A percentile compares a stretch with the other conserved stretches of the same genome.
These are phyloP conservation scores for Eucriotettix oculatus DNA, from an alignment of 2,888 invertebrate species.

Conservation along the genomic window DNA sequence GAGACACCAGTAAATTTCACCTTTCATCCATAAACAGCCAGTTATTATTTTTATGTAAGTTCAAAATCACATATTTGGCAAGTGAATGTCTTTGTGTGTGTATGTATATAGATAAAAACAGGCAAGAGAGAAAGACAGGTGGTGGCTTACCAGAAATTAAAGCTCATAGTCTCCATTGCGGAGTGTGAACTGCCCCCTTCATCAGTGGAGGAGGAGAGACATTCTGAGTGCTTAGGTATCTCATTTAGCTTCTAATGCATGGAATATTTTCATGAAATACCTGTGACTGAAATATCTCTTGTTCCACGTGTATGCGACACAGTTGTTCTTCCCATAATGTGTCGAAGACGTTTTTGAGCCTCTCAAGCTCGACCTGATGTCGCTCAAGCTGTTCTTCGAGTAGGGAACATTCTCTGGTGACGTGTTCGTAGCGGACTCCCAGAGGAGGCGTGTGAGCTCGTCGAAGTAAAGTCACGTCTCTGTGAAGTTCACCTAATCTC, in stretches of 20 bases:
- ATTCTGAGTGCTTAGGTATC: neutral
- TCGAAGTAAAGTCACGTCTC: slow-evolving; percentile 48
- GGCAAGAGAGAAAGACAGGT: too few species aligned
- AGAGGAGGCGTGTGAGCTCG: slow-evolving; percentile 32
- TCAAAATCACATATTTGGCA: too few species aligned
- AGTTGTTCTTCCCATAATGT: slow-evolving; percentile 56
- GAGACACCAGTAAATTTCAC: too few species aligned
- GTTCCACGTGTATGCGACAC: slow-evolving; percentile 50
- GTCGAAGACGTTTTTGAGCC: slow-evolving; percentile 40
- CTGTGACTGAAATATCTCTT: slow-evolving; percentile 44
- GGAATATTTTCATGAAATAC: slow-evolving; percentile 17
- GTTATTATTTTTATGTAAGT: too few species aligned
- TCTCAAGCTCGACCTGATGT: slow-evolving; percentile 41
- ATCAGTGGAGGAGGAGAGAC: neutral
- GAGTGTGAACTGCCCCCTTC: too few species aligned
- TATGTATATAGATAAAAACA: too few species aligned
- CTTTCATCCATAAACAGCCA: too few species aligned
- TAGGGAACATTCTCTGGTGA: slow-evolving; percentile 38
- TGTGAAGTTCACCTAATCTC: slow-evolving; percentile 47
- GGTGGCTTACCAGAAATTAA: too few species aligned
- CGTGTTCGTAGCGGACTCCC: slow-evolving; percentile 30
- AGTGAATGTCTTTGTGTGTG: too few species aligned
- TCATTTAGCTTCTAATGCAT: neutral
- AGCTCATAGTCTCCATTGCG: too few species aligned
- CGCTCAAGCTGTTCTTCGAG: slow-evolving; percentile 42